These are phyloP conservation scores for Anableps anableps DNA, from an alignment of 2,797 vertebrate genomes.

Conservation along the genomic window DNA sequence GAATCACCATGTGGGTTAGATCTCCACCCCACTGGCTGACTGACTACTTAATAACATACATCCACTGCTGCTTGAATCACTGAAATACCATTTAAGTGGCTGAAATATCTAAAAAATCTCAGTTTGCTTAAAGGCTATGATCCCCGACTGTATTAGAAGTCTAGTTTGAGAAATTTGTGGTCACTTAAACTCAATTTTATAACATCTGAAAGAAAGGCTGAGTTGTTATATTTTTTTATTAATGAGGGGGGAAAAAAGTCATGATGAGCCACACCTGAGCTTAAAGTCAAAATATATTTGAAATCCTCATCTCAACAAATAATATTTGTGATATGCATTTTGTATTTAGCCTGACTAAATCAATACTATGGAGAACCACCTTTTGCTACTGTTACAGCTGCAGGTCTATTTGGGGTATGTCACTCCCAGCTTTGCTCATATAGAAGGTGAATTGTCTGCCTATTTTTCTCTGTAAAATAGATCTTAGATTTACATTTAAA, in stretches of 20 bases:
- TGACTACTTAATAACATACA: conserved; percentile 26
- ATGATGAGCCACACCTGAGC: conserved; percentile 26
- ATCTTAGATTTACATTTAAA: not conserved
- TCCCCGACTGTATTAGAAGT: conserved; percentile 43
- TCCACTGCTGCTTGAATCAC: not conserved
- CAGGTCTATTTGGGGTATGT: not conserved
- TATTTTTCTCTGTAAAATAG: not conserved
- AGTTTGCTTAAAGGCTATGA: conserved; percentile 3
- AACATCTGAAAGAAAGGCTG: conserved; percentile 56
- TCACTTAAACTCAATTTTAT: conserved; percentile 67
- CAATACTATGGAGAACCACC: not conserved
- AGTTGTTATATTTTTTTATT: conserved; percentile 57
- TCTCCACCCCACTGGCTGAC: not conserved
- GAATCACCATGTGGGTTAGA: conserved; percentile 29
- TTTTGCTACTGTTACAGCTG: not conserved
- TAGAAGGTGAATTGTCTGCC: not conserved
- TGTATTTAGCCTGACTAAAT: not conserved
- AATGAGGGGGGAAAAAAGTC: conserved; percentile 57
- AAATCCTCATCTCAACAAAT: not conserved
- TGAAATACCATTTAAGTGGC: conserved; percentile 17
- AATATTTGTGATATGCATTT: not conserved
- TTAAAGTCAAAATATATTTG: conserved; percentile 9
- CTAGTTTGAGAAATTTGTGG: conserved; percentile 33
- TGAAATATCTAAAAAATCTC: conserved; percentile 17
- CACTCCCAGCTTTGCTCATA: no score